These are phyloP conservation scores for Netelia fuscicornis DNA, from an alignment of 2,888 invertebrate genomes.

Conservation along the genomic window DNA sequence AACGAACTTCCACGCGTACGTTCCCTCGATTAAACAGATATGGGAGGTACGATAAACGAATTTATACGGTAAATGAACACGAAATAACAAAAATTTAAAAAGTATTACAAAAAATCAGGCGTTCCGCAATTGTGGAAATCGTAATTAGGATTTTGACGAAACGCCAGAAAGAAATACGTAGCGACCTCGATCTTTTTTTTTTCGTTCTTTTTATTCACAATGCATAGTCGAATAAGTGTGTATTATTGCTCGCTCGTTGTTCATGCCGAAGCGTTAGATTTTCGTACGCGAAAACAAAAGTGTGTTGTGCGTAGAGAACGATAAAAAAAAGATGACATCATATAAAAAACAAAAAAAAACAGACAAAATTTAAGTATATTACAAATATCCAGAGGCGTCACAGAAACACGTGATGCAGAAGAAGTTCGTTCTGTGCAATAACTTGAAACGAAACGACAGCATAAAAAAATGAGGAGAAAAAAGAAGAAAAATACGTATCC, in stretches of 20 bases:
- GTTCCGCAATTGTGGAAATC: conserved; percentile 39
- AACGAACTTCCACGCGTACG: conserved; percentile 57
- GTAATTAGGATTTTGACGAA: conserved; percentile 53
- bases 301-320: conserved; percentile 27
- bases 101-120: conserved; percentile 15
- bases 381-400: not conserved
- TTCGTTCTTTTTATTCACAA: not conserved
- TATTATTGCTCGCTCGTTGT: conserved; percentile 4
- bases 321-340: not conserved
- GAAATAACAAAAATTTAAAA: not conserved
- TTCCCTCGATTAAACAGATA: conserved; percentile 34
- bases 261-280: conserved; percentile 34
- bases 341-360: conserved; percentile 7
- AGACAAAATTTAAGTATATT: not conserved
- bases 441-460: not conserved
- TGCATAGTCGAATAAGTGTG: conserved; percentile 2
- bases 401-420: conserved; percentile 37
- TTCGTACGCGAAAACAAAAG: conserved; percentile 29
- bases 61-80: conserved; percentile 55
- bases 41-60: conserved; percentile 66
- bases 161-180: conserved; percentile 52
- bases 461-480: no score
- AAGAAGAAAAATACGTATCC: conserved; percentile 36
- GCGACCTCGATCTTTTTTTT: conserved; percentile 48
- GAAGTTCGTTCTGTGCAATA: conserved; percentile 62